Evolutionary conservation across 1,140 invertebrate genomes (phyloP).

Genomic region (Prorops nasuta): DNA sequence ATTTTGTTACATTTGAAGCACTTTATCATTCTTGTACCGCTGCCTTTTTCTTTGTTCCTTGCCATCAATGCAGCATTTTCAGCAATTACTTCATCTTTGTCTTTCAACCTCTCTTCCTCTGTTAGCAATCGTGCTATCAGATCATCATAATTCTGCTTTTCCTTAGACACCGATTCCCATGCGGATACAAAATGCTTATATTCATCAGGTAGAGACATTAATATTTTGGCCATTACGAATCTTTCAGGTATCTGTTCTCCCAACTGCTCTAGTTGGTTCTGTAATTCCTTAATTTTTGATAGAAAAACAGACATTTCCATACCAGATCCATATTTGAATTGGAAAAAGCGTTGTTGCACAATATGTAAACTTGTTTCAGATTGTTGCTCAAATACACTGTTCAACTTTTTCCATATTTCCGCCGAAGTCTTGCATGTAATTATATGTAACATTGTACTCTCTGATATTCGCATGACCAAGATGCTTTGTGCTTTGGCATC

Average conservation of each 20-base stretch:
- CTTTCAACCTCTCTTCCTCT: constrained; percentile 23
- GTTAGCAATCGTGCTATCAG: constrained; percentile 31
- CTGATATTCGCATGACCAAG: constrained; percentile 24
- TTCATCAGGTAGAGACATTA: too few species aligned
- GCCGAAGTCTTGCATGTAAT: constrained; percentile 32
- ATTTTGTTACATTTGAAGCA: background rate
- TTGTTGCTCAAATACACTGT: constrained; percentile 35
- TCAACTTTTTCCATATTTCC: constrained; percentile 39
- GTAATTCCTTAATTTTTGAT: constrained; percentile 33
- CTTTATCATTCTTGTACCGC: background rate
- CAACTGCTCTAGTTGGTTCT: constrained; percentile 18
- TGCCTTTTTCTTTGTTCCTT: background rate
- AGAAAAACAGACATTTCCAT: constrained; percentile 32
- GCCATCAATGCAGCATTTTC: constrained; percentile 9
- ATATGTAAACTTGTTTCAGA: constrained; percentile 28
- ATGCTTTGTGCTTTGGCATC: constrained; percentile 27
- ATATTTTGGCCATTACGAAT: constrained; percentile 36
- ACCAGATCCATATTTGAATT: constrained; percentile 11
- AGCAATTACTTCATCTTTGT: too few species aligned
- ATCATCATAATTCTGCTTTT: constrained; percentile 31
- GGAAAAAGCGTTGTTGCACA: constrained; percentile 38
- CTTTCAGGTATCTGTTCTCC: constrained; percentile 28
- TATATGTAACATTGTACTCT: too few species aligned
- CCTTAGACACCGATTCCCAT: constrained; percentile 19
- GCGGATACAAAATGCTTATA: too few species aligned